A percentile compares a stretch with the other conserved stretches of the same genome.
phyloP scores from a whole-genome alignment of 2,888 invertebrate genomes.

The Cheilosia soror region DNA sequence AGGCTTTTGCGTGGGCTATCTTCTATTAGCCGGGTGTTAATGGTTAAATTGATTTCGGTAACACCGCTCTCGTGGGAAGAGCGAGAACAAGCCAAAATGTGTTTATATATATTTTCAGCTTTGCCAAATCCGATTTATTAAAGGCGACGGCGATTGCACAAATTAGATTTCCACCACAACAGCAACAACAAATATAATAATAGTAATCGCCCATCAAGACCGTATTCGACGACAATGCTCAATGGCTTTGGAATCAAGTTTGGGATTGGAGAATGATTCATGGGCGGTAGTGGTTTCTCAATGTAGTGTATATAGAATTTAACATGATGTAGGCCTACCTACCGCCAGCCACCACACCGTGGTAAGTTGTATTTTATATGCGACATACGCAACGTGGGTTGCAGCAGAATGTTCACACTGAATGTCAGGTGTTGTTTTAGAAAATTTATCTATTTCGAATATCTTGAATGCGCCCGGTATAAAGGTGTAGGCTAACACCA shows the following conservation, averaged over 20 bases:
- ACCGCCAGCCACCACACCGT: slow-evolving; percentile 28
- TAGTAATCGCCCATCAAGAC: slow-evolving; percentile 34
- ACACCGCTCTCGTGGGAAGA: slow-evolving; percentile 47
- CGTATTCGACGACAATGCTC: slow-evolving; percentile 52
- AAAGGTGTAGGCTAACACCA: slow-evolving; percentile 67
- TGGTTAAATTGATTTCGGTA: slow-evolving; percentile 49
- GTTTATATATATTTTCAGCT: background rate
- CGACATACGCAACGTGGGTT: slow-evolving; percentile 54
- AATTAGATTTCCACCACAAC: slow-evolving; percentile 2
- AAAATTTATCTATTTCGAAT: slow-evolving; percentile 69
- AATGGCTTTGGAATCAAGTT: slow-evolving; percentile 57
- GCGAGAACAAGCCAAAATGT: slow-evolving; percentile 52
- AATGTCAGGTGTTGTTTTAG: slow-evolving; percentile 70
- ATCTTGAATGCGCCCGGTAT: slow-evolving; percentile 44
- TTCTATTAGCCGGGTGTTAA: slow-evolving; percentile 48
- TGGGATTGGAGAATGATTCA: slow-evolving; percentile 56
- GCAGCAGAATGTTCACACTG: slow-evolving; percentile 58
- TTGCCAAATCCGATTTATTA: slow-evolving; percentile 40
- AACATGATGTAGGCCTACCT: slow-evolving; percentile 55
- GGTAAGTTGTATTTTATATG: slow-evolving; percentile 13
- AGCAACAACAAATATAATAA: slow-evolving; percentile 25
- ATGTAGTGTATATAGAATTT: slow-evolving; percentile 25
- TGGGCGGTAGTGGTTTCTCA: slow-evolving; percentile 66
- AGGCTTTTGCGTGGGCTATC: slow-evolving; percentile 37
- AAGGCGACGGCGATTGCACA: background rate